These are phyloP conservation scores for Glareola pratincola DNA, from an alignment of 2,113 vertebrate genomes.

Conservation along the genomic window DNA sequence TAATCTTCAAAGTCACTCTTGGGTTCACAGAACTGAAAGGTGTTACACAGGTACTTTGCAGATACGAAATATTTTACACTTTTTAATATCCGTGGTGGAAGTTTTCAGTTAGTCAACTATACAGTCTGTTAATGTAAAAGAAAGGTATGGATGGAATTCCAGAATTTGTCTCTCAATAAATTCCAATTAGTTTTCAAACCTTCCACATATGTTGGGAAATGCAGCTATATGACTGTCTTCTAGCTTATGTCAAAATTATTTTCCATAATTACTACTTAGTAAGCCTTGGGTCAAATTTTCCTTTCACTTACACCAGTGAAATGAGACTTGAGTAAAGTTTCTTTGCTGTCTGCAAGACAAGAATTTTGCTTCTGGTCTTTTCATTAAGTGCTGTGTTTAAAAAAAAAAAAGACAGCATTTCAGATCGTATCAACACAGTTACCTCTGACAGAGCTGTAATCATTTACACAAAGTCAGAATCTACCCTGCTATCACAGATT, in stretches of 20 bases:
- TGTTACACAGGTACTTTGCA: not conserved
- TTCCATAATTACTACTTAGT: conserved; percentile 19
- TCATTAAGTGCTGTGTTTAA: conserved; percentile 24
- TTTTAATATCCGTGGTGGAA: not conserved
- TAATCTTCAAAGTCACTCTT: not conserved
- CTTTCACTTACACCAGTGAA: conserved; percentile 17
- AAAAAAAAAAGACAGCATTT: not conserved
- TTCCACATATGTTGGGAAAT: not conserved
- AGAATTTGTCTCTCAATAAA: not conserved
- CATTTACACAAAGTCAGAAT: conserved; percentile 4
- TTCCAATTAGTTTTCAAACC: not conserved
- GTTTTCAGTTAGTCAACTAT: not conserved
- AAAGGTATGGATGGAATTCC: not conserved
- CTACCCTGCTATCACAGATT: not conserved
- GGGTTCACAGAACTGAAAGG: not conserved
- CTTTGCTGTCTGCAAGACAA: not conserved
- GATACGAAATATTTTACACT: not conserved
- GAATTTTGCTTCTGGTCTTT: conserved; percentile 16
- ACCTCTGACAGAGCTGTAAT: not conserved
- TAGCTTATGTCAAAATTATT: conserved; percentile 31
- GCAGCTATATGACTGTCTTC: not conserved
- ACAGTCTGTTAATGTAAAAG: not conserved
- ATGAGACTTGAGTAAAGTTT: conserved; percentile 9
- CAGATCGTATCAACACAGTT: not conserved
- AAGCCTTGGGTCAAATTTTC: conserved; percentile 20